These are phyloP conservation scores for Zonitis immaculata DNA, from an alignment of 2,888 invertebrate species.

Conservation along the genomic window DNA sequence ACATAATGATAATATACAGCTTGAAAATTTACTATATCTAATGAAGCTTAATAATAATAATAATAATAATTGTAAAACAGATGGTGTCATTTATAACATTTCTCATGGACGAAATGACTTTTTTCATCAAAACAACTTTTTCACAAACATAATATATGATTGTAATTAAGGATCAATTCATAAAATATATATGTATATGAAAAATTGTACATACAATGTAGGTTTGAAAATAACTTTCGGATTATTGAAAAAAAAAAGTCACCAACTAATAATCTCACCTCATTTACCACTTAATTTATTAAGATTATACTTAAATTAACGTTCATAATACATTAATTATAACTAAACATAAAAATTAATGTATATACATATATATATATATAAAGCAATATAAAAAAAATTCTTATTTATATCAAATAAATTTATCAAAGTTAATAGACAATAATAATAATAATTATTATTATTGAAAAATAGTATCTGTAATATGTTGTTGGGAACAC, in stretches of 20 bases:
- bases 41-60: not conserved
- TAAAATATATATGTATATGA: too few species aligned
- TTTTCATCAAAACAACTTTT: slow-evolving; percentile 26
- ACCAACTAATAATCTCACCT: slow-evolving; percentile 26
- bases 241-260: slow-evolving; percentile 29
- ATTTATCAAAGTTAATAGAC: slow-evolving; percentile 8
- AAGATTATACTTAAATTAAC: too few species aligned
- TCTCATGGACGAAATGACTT: slow-evolving; percentile 9
- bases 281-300: slow-evolving; percentile 35
- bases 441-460: slow-evolving; percentile 5
- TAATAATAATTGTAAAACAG: not conserved
- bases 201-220: too few species aligned
- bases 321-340: too few species aligned
- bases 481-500: slow-evolving; percentile 21
- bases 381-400: too few species aligned
- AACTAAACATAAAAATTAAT: too few species aligned
- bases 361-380: too few species aligned
- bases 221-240: slow-evolving; percentile 19
- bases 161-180: slow-evolving; percentile 35
- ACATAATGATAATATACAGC: not conserved
- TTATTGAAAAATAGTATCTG: not conserved
- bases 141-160: slow-evolving; percentile 28
- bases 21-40: not conserved
- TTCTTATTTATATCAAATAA: too few species aligned
- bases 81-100: not conserved